phyloP scores from a whole-genome alignment of 1,140 invertebrate genomes.

The Bombus difficillimus region DNA sequence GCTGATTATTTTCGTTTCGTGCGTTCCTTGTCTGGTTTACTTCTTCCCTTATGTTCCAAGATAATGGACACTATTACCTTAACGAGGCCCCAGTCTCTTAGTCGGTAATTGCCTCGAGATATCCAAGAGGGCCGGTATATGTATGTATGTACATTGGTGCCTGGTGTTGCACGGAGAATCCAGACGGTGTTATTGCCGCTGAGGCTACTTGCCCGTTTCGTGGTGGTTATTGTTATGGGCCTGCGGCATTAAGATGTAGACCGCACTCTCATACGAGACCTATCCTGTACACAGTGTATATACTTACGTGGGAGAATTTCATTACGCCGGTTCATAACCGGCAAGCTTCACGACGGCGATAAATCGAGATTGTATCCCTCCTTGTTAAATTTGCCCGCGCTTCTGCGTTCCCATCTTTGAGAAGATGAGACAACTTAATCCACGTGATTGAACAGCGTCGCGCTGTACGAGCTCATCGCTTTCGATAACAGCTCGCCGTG shows the following conservation, averaged over 20 bases:
- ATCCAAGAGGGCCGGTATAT: conserved; percentile 64
- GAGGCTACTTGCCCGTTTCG: conserved; percentile 77
- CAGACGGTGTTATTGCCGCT: conserved; percentile 78
- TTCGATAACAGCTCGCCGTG: background rate
- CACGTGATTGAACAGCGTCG: conserved; percentile 58
- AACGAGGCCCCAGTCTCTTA: conserved; percentile 80
- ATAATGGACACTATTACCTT: conserved; percentile 82
- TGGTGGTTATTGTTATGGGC: conserved; percentile 81
- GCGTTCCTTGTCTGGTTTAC: conserved; percentile 75
- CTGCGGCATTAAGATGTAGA: conserved; percentile 81
- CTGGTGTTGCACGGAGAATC: conserved; percentile 66
- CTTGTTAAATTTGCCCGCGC: conserved; percentile 56
- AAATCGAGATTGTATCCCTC: conserved; percentile 76
- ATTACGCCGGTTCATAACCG: conserved; percentile 79
- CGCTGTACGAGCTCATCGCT: conserved; percentile 34
- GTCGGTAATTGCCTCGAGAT: conserved; percentile 81
- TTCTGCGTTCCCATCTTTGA: conserved; percentile 12
- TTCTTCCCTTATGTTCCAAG: conserved; percentile 77
- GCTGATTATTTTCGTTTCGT: conserved; percentile 73
- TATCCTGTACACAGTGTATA: conserved; percentile 49
- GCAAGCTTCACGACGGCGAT: conserved; percentile 70
- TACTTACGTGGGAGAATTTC: conserved; percentile 73
- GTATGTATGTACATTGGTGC: conserved; percentile 54
- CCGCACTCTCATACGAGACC: conserved; percentile 71
- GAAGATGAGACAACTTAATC: conserved; percentile 71